Conservation (phyloP, 2,888 invertebrate species). For the Elaeidobius kamerunicus region DNA sequence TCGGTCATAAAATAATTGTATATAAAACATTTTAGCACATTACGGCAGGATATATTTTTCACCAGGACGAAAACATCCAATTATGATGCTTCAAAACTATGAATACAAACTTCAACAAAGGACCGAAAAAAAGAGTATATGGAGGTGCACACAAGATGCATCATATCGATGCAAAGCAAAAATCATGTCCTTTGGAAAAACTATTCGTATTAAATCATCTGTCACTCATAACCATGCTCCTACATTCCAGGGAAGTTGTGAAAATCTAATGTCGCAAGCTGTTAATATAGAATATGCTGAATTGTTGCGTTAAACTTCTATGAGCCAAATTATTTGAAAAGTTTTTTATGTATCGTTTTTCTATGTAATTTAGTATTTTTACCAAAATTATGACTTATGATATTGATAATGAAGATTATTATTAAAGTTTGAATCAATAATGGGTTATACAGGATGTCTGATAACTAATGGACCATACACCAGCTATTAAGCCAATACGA, state of each 20-base stretch:
- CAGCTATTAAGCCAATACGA: too few species aligned
- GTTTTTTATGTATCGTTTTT: too few species aligned
- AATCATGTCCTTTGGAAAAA: conserved; percentile 35
- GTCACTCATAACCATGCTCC: conserved; percentile 34
- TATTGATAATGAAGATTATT: too few species aligned
- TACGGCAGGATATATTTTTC: conserved; percentile 33
- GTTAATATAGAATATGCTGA: conserved; percentile 20
- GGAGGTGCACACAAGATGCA: conserved; percentile 34
- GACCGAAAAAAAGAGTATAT: conserved; percentile 31
- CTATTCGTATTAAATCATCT: conserved; percentile 29
- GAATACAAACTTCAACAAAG: conserved; percentile 31
- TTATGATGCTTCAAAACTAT: conserved; percentile 33
- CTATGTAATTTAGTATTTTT: too few species aligned
- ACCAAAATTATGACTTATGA: too few species aligned
- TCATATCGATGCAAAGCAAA: conserved; percentile 35
- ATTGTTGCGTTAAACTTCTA: too few species aligned
- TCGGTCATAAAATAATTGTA: too few species aligned
- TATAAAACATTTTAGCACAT: too few species aligned
- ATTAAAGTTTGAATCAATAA: too few species aligned
- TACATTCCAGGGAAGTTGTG: conserved; percentile 7
- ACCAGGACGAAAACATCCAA: conserved; percentile 35
- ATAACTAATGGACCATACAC: too few species aligned
- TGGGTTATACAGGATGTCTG: too few species aligned
- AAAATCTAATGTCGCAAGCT: conserved; percentile 6
- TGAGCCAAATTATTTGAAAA: too few species aligned